A percentile compares a stretch with the other conserved stretches of the same genome.
Conservation (phyloP, 1,140 invertebrate genomes). For the Panulirus ornatus region DNA sequence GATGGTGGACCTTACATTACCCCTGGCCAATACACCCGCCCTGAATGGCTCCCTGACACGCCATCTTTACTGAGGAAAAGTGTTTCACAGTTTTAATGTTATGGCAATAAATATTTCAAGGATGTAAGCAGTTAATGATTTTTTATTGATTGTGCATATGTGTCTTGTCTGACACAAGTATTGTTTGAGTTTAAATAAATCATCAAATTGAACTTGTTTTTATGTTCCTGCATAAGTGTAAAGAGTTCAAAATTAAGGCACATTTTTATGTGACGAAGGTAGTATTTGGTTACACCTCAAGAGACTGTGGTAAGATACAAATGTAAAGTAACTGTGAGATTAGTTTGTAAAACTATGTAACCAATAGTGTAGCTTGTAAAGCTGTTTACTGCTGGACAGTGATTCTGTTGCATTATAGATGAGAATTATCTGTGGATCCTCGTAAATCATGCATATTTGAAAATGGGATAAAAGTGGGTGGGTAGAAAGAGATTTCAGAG, state of each 20-base stretch:
- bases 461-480: no score
- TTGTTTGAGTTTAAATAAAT: constrained; percentile 73
- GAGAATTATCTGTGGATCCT: no score
- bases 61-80: constrained; percentile 63
- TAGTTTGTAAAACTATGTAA: not conserved
- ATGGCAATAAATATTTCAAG: constrained; percentile 72
- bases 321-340: not conserved
- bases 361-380: not conserved
- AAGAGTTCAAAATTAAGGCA: not conserved
- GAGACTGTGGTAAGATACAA: not conserved
- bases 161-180: constrained; percentile 70
- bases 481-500: no score
- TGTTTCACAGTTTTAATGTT: constrained; percentile 73
- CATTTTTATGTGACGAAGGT: not conserved
- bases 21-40: constrained; percentile 10
- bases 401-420: no score
- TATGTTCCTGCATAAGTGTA: not conserved
- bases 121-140: constrained; percentile 74
- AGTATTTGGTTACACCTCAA: not conserved
- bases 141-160: constrained; percentile 72
- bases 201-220: constrained; percentile 48
- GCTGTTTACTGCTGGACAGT: not conserved
- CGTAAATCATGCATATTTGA: no score
- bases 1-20: constrained; percentile 13
- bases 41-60: constrained; percentile 42